These are phyloP conservation scores for Merodon equestris DNA, from an alignment of 2,888 invertebrate species.

Conservation along the genomic window DNA sequence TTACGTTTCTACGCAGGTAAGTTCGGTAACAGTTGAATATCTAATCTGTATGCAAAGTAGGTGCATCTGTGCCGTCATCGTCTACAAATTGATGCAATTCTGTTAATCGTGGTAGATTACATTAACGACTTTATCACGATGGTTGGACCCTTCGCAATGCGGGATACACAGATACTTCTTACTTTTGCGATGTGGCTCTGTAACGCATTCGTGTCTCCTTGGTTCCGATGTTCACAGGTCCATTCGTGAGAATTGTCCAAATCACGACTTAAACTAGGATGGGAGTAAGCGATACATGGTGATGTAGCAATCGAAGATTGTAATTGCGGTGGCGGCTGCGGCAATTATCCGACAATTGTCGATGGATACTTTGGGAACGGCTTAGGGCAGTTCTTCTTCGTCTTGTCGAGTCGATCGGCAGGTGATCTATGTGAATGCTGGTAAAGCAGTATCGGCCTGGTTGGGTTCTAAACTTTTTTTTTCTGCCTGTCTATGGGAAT, in stretches of 20 bases:
- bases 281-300: background rate
- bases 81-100: conserved; percentile 66
- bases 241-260: conserved; percentile 64
- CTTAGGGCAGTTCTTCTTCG: conserved; percentile 22
- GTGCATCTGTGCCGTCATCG: background rate
- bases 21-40: conserved; percentile 28
- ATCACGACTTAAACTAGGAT: conserved; percentile 37
- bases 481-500: background rate
- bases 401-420: background rate
- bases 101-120: conserved; percentile 65
- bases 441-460: conserved; percentile 26
- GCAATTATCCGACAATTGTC: conserved; percentile 49
- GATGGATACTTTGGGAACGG: conserved; percentile 32
- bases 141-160: conserved; percentile 52
- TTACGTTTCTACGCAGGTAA: conserved; percentile 32
- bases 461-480: conserved; percentile 30
- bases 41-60: conserved; percentile 61
- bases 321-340: conserved; percentile 4
- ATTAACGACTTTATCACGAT: conserved; percentile 60
- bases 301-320: conserved; percentile 5
- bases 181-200: conserved; percentile 12
- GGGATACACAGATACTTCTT: conserved; percentile 8
- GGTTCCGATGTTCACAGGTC: conserved; percentile 64
- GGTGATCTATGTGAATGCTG: conserved; percentile 51
- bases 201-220: conserved; percentile 16